Percentiles rank a stretch among this genome's conserved stretches.
Evolutionary conservation across 2,888 invertebrate genomes (phyloP).

Genomic region (Ennomos quercinarius): DNA sequence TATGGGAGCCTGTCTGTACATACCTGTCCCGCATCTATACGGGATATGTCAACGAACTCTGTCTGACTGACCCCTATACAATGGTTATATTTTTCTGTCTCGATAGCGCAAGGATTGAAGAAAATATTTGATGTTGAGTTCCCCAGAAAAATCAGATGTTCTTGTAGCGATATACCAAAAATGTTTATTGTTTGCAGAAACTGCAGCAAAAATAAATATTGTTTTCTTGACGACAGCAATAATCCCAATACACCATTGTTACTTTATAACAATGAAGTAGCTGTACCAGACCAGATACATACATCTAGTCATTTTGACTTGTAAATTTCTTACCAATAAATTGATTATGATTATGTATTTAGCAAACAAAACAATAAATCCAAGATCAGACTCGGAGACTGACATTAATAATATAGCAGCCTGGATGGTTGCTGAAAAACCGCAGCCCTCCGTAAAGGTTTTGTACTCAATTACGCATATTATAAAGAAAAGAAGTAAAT

Average conservation of each 20-base stretch:
- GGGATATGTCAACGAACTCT: conserved; percentile 62
- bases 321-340: too few species aligned
- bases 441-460: too few species aligned
- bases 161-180: conserved; percentile 4
- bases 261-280: conserved; percentile 4
- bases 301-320: too few species aligned
- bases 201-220: conserved; percentile 19
- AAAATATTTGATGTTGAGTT: background rate
- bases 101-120: too few species aligned
- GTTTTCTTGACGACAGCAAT: conserved; percentile 10
- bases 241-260: conserved; percentile 16
- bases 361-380: background rate
- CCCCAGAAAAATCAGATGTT: background rate
- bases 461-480: too few species aligned
- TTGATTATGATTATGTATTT: too few species aligned
- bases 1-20: conserved; percentile 52
- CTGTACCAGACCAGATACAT: background rate
- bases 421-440: too few species aligned
- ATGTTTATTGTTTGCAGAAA: conserved; percentile 21
- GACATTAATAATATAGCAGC: too few species aligned
- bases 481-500: too few species aligned
- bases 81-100: background rate
- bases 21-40: conserved; percentile 56
- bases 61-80: conserved; percentile 54
- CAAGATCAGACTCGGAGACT: too few species aligned